Evolutionary conservation across 2,113 vertebrate species (phyloP).

Genomic region (Myotis lucifugus): DNA sequence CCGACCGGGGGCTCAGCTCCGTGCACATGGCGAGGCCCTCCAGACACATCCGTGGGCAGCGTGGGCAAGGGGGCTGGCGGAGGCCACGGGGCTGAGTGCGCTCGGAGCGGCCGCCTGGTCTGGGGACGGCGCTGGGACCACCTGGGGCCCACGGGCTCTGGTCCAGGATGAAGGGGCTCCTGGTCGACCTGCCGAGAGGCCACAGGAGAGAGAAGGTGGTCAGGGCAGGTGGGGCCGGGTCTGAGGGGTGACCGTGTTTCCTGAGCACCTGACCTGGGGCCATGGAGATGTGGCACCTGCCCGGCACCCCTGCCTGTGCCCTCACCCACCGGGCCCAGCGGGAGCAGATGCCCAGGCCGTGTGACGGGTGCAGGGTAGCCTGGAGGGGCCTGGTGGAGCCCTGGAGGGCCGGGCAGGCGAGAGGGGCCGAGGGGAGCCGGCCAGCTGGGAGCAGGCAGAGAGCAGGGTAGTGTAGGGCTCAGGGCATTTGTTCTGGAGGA

Average conservation of each 20-base stretch:
- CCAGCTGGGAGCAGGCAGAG: not conserved
- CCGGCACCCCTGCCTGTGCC: not conserved
- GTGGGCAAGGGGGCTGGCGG: not conserved
- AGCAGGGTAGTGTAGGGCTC: not conserved
- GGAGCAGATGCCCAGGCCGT: not conserved
- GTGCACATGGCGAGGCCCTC: not conserved
- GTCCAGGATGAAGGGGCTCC: not conserved
- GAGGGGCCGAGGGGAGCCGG: accelerated
- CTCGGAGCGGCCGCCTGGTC: not conserved
- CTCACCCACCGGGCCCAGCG: too few relatives aligned
- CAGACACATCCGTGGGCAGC: not conserved
- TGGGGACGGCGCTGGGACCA: not conserved
- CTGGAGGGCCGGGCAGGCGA: not conserved
- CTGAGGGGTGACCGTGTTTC: not conserved
- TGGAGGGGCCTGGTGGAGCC: not conserved
- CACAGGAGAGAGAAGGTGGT: not conserved
- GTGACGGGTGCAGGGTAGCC: accelerated
- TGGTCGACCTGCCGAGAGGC: not conserved
- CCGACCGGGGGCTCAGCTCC: not conserved
- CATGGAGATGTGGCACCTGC: accelerated
- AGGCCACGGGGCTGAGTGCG: too few relatives aligned
- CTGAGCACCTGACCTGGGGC: not conserved
- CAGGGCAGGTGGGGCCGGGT: not conserved
- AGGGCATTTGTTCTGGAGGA: accelerated
- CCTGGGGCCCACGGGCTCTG: not conserved